A percentile compares a stretch with the other conserved stretches of the same genome.
Conservation (phyloP, 2,797 vertebrate genomes). For the Poeciliopsis gracilis region DNA sequence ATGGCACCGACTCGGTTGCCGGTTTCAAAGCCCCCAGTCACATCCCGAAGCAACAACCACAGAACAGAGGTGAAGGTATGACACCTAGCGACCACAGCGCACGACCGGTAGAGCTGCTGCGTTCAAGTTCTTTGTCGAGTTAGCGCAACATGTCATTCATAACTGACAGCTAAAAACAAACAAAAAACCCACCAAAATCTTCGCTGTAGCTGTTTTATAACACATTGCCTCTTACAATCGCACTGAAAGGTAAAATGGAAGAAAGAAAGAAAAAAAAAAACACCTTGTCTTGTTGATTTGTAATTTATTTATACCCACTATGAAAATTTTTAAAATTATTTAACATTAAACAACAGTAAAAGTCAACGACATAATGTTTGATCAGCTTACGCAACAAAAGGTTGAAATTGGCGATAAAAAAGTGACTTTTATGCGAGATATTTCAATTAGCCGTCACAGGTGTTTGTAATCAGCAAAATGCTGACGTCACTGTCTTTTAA, state of each 20-base stretch:
- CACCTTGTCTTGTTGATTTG: background rate
- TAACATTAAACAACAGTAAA: background rate
- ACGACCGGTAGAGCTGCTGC: background rate
- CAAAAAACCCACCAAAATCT: background rate
- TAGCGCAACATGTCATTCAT: background rate
- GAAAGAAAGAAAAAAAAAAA: no score
- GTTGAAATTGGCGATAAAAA: background rate
- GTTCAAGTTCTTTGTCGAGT: background rate
- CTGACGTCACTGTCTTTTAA: background rate
- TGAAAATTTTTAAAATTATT: background rate
- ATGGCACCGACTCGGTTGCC: background rate
- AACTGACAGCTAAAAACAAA: background rate
- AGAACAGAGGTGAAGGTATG: slow-evolving; percentile 48
- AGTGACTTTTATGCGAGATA: background rate
- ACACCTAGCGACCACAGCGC: slow-evolving; percentile 55
- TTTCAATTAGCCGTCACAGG: background rate
- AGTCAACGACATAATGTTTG: background rate
- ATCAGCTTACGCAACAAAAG: background rate
- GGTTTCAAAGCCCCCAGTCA: background rate
- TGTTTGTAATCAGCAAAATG: background rate
- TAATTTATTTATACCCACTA: background rate
- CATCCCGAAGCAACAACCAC: background rate
- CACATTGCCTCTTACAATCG: background rate
- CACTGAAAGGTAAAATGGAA: background rate
- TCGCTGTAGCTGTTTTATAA: background rate